phyloP scores from a whole-genome alignment of 2,888 invertebrate species.

The Drosophila quinaria region DNA sequence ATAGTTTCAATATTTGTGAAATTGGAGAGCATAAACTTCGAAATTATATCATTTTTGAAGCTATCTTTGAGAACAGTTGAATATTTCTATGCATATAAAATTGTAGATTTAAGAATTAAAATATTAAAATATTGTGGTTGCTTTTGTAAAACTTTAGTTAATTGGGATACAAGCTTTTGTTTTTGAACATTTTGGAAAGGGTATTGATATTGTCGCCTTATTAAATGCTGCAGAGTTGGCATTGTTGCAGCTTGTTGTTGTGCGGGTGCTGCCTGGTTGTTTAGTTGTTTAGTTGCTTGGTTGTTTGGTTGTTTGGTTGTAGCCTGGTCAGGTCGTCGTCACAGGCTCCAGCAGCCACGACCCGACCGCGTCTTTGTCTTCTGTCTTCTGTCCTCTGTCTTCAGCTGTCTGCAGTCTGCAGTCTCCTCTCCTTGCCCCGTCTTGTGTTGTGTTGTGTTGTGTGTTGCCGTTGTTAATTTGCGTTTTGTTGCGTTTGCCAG shows the following conservation, averaged over 20 bases:
- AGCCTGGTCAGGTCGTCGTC: slow-evolving; percentile 60
- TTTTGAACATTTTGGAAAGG: slow-evolving; percentile 3
- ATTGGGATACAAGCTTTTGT: too few species aligned
- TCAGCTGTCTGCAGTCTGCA: background rate
- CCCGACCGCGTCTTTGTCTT: slow-evolving; percentile 30
- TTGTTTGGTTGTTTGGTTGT: slow-evolving; percentile 28
- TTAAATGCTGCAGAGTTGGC: slow-evolving; percentile 9
- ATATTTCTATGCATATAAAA: too few species aligned
- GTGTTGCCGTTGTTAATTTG: slow-evolving; percentile 77
- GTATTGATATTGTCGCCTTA: slow-evolving; percentile 27
- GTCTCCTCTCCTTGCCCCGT: background rate
- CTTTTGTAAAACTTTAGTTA: too few species aligned
- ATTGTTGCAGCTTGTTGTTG: slow-evolving; percentile 28
- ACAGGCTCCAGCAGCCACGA: slow-evolving; percentile 40
- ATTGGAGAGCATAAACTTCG: too few species aligned
- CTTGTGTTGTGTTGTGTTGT: slow-evolving; percentile 30
- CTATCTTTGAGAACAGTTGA: too few species aligned
- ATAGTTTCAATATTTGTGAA: too few species aligned
- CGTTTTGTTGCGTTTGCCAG: slow-evolving; percentile 77
- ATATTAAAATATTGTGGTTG: too few species aligned
- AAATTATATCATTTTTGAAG: too few species aligned
- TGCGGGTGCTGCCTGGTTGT: slow-evolving; percentile 51
- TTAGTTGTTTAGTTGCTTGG: slow-evolving; percentile 1
- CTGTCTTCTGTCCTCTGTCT: background rate
- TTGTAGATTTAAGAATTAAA: too few species aligned